Base-by-base conservation (phyloP, 2,797 vertebrate species). In the Myripristis murdjan region DNA sequence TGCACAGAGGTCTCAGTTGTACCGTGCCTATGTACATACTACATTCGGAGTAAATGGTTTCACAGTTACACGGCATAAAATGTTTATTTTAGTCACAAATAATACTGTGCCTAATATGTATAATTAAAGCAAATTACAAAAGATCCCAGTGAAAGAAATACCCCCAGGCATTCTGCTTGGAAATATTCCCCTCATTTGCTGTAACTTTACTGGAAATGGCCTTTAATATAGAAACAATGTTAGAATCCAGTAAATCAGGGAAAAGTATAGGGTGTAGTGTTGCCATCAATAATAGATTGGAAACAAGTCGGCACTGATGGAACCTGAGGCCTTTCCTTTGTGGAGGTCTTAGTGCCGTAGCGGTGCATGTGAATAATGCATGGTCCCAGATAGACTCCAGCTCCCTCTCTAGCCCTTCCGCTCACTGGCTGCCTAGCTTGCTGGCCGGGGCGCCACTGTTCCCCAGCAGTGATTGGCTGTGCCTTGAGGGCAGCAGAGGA, bases 261-360 rank as follows among this genome's bases (percentile, higher is more conserved):
- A 88, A 93, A 93, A 92, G 90, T 92, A 92, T 91, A 89, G 89
- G 89, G 91, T 92, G 88, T 92, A 90, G 86, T 90, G 92, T 92
- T 90, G 87, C 91, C 91, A 94, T 94, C 92, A 93, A 94, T 95
- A 93, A 94, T 95, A 92, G 89, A 95, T 94, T 91, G 89, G 90
- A 90, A 93, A 92, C 89, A 91, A 93, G 93, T 92, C 87, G 82
- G 86, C 90, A 70, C 90, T 91, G 92, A 91, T 93, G 93, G 91
- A 92, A 93, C 91, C 85, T 74, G 78, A 92, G 91, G 89, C 90
- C 90, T 86, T 89, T 86, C 81, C 83, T 93, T 88, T 89, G 91
- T 89, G 91, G 84, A 91, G 90, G 90, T 92, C 92, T 90, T 90
- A 89, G 89, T 87, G 90, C 89, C 89, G 89, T 91, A 91, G 87